A percentile compares a stretch with the other conserved stretches of the same genome.
phyloP scores from a whole-genome alignment of 2,888 invertebrate genomes.

The Zygogramma bicolorata region DNA sequence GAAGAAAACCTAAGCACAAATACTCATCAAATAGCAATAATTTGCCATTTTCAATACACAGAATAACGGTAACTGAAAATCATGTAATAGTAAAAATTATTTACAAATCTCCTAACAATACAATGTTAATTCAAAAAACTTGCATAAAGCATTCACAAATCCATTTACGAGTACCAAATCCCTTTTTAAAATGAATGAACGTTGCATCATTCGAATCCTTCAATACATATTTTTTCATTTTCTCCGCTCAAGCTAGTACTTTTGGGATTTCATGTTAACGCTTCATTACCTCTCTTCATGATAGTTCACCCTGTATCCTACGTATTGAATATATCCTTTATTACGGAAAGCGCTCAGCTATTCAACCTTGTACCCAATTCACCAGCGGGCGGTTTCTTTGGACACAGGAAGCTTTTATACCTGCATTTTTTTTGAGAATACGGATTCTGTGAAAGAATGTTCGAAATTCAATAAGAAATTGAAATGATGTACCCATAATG shows the following conservation, averaged over 20 bases:
- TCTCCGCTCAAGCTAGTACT: not conserved
- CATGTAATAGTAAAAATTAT: too few relatives aligned
- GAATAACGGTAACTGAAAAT: too few relatives aligned
- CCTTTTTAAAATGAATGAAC: too few relatives aligned
- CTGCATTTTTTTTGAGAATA: conserved; percentile 32
- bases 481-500: conserved; percentile 28
- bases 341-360: not conserved
- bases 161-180: too few relatives aligned
- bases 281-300: not conserved
- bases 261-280: not conserved
- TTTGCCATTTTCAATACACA: too few relatives aligned
- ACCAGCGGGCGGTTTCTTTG: conserved; percentile 30
- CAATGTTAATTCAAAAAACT: too few relatives aligned
- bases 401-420: conserved; percentile 38
- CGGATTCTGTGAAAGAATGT: conserved; percentile 18
- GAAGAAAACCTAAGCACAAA: too few relatives aligned
- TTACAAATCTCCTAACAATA: too few relatives aligned
- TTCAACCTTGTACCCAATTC: conserved; percentile 21
- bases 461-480: conserved; percentile 18
- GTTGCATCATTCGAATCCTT: not conserved
- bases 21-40: too few relatives aligned
- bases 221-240: not conserved
- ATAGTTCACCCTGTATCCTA: conserved; percentile 6
- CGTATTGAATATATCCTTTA: not conserved
- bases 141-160: too few relatives aligned